Percentiles rank a stretch among this genome's conserved stretches.
These are phyloP conservation scores for Glaucomys volans DNA, from an alignment of 2,113 vertebrate species.

Conservation along the genomic window DNA sequence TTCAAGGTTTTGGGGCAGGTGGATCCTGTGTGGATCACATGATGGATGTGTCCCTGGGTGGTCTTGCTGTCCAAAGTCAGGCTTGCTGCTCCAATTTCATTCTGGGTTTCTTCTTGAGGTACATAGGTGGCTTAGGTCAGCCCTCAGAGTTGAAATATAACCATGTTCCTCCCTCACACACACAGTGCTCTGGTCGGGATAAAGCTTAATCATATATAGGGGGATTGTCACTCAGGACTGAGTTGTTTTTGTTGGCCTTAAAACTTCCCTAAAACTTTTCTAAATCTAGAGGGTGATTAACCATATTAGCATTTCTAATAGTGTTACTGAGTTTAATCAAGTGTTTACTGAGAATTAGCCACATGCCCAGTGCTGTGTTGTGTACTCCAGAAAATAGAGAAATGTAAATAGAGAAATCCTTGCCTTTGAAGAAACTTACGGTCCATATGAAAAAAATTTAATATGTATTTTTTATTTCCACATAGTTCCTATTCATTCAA, in stretches of 20 bases:
- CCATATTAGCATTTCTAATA: not conserved
- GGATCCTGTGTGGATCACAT: not conserved
- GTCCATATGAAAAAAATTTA: not conserved
- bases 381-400: slow-evolving; percentile 22
- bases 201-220: not conserved
- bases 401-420: slow-evolving; percentile 27
- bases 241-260: slow-evolving; percentile 61
- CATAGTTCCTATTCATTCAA: slow-evolving; percentile 7
- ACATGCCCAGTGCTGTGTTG: not conserved
- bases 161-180: not conserved
- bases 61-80: slow-evolving; percentile 46
- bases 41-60: slow-evolving; percentile 9
- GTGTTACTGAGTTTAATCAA: slow-evolving; percentile 46
- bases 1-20: not conserved
- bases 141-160: not conserved
- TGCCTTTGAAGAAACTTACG: slow-evolving; percentile 42
- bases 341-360: not conserved
- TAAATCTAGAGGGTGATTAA: slow-evolving; percentile 33
- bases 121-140: slow-evolving; percentile 22
- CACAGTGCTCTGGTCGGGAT: not conserved
- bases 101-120: slow-evolving; percentile 27
- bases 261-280: slow-evolving; percentile 19
- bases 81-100: slow-evolving; percentile 43
- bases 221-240: not conserved
- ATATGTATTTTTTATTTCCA: not conserved